phyloP scores from a whole-genome alignment of 1,140 invertebrate genomes.

The Drosophila subobscura region DNA sequence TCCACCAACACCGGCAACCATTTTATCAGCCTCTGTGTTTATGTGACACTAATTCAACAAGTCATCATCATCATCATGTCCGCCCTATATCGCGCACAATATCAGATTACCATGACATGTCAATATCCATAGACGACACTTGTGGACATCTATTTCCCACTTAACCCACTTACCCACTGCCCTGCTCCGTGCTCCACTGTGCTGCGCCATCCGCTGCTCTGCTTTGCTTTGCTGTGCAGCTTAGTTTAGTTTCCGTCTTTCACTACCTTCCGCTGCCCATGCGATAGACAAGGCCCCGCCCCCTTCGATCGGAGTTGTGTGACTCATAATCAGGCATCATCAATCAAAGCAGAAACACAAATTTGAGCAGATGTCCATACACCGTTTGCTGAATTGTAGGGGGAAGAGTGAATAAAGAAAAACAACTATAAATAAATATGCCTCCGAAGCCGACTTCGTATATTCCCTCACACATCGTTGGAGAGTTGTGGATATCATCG shows the following conservation, averaged over 20 bases:
- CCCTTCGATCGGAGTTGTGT: constrained; percentile 36
- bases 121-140: constrained; percentile 37
- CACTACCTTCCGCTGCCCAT: constrained; percentile 7
- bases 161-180: constrained; percentile 56
- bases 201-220: too few relatives aligned
- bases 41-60: constrained; percentile 37
- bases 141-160: constrained; percentile 33
- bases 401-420: constrained; percentile 16
- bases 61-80: constrained; percentile 29
- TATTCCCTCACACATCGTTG: too few relatives aligned
- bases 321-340: constrained; percentile 70
- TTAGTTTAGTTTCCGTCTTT: constrained; percentile 7
- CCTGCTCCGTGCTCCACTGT: constrained; percentile 8
- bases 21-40: constrained; percentile 21
- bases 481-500: too few relatives aligned
- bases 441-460: too few relatives aligned
- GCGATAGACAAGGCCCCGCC: constrained; percentile 6
- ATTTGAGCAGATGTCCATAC: constrained; percentile 18
- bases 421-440: background rate
- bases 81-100: constrained; percentile 35
- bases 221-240: background rate
- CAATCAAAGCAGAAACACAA: constrained; percentile 59
- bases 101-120: constrained; percentile 52
- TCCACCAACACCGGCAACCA: too few relatives aligned
- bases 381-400: background rate